Evolutionary conservation across 2,888 invertebrate species (phyloP).

Genomic region (Lasioglossum figueresi): DNA sequence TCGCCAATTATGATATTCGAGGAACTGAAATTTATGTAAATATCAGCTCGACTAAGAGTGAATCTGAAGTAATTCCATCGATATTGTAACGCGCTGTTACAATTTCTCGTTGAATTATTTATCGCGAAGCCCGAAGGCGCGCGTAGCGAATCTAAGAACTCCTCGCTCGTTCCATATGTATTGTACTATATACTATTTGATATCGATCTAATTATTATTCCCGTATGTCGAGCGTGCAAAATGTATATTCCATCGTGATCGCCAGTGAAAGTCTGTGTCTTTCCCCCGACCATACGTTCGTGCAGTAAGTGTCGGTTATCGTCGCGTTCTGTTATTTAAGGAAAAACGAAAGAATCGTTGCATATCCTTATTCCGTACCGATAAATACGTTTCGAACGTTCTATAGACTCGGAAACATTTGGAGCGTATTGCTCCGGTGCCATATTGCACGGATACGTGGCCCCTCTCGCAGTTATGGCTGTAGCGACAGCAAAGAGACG

Average conservation of each 20-base stretch:
- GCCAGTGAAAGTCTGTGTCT: slow-evolving; percentile 26
- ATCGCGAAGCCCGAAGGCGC: slow-evolving; percentile 24
- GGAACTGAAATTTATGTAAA: neutral
- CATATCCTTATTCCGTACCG: neutral
- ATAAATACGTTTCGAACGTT: neutral
- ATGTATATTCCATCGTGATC: neutral
- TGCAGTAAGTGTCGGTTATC: neutral
- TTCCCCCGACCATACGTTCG: neutral
- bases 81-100: neutral
- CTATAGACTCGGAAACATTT: neutral
- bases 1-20: neutral
- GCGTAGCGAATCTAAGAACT: slow-evolving; percentile 43
- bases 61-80: slow-evolving; percentile 2
- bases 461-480: neutral
- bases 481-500: slow-evolving; percentile 1
- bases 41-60: neutral
- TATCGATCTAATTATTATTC: slow-evolving; percentile 39
- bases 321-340: neutral
- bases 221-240: neutral
- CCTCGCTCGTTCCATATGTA: neutral
- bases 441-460: slow-evolving; percentile 11
- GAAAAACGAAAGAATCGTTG: neutral
- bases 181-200: neutral
- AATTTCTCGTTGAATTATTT: slow-evolving; percentile 43
- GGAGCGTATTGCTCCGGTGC: neutral